Evolutionary conservation across 2,113 vertebrate genomes (phyloP).

Genomic region (Indicator indicator): DNA sequence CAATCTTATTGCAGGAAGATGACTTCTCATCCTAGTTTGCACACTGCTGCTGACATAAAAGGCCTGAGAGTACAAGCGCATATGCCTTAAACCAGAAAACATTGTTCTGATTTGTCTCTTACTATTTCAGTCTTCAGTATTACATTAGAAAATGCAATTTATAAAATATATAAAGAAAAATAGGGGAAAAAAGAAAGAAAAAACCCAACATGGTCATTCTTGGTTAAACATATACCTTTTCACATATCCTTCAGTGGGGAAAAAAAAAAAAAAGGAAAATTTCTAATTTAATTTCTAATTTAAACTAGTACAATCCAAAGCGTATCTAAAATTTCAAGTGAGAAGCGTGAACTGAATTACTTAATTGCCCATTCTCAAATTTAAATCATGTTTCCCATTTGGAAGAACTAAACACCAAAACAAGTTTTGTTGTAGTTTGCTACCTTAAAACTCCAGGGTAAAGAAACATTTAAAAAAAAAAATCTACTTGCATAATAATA

Average conservation of each 20-base stretch:
- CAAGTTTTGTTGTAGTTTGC: not conserved
- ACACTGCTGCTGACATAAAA: not conserved
- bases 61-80: fast-evolving
- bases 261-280: fast-evolving
- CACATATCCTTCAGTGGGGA: not conserved
- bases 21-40: not conserved
- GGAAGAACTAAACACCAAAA: not conserved
- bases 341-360: not conserved
- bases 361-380: not conserved
- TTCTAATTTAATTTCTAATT: not conserved
- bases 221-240: not conserved
- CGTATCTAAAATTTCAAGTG: not conserved
- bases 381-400: not conserved
- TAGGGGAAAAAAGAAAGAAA: not conserved
- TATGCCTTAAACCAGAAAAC: not conserved
- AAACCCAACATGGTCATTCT: not conserved
- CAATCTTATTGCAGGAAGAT: not conserved
- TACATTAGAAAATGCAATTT: not conserved
- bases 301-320: not conserved
- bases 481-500: not conserved
- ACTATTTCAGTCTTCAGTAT: not conserved
- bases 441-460: not conserved
- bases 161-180: not conserved
- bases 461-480: not conserved
- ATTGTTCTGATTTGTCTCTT: not conserved